Percentiles rank a stretch among this genome's conserved stretches.
Evolutionary conservation across 2,888 invertebrate species (phyloP).

Genomic region (Apomyelois bistriatella): DNA sequence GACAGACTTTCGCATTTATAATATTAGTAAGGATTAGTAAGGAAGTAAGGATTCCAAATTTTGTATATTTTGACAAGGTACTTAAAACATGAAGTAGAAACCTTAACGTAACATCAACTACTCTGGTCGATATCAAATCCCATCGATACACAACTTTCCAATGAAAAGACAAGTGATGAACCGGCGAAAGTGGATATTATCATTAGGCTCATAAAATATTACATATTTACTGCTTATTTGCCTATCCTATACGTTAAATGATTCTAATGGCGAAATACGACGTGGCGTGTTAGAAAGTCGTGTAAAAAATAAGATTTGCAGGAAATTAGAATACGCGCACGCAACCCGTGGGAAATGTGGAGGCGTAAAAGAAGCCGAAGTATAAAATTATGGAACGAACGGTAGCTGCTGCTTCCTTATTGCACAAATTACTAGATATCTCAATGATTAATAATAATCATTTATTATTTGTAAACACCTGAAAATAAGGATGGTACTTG

Average conservation of each 20-base stretch:
- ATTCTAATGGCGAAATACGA: neutral
- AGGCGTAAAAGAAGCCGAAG: neutral
- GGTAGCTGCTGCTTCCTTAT: neutral
- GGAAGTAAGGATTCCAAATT: no score
- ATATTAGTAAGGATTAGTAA: no score
- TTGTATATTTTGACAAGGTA: no score
- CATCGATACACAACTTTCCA: slow-evolving; percentile 5
- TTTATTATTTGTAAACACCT: no score
- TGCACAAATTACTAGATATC: neutral
- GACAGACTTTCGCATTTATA: no score
- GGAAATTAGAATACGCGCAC: neutral
- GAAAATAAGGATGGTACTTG: no score
- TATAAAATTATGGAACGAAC: neutral
- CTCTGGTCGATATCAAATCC: neutral
- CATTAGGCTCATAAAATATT: slow-evolving; percentile 15
- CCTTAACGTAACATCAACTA: no score
- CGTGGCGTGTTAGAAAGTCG: neutral
- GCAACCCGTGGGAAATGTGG: neutral
- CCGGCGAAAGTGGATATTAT: slow-evolving; percentile 7
- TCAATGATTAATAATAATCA: neutral
- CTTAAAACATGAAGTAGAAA: no score
- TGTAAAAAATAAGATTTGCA: neutral
- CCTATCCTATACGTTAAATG: slow-evolving; percentile 7
- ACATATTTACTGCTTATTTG: slow-evolving; percentile 7
- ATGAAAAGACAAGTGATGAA: slow-evolving; percentile 5